These are phyloP conservation scores for Microcaecilia unicolor DNA, from an alignment of 2,797 vertebrate genomes.

Conservation along the genomic window DNA sequence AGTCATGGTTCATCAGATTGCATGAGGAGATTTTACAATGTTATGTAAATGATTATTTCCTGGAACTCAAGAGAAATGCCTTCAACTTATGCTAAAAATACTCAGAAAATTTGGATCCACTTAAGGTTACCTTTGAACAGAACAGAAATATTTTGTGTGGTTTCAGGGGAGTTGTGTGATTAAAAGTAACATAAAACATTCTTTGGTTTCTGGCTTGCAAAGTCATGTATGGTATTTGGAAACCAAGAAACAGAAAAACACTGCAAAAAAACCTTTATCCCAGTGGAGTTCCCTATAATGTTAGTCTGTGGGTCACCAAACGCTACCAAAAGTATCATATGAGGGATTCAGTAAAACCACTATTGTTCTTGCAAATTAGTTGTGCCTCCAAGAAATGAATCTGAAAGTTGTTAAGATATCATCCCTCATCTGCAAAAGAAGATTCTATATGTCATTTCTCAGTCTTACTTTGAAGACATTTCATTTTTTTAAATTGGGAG, in stretches of 20 bases:
- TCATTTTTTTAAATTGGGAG: too few species aligned
- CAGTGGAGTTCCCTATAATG: constrained; percentile 1
- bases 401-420: too few species aligned
- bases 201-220: constrained; percentile 8
- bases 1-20: neutral
- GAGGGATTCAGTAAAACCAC: neutral
- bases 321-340: neutral
- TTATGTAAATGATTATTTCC: constrained; percentile 3
- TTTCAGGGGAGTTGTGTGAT: neutral
- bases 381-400: too few species aligned
- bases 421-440: too few species aligned
- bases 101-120: neutral
- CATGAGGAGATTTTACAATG: neutral
- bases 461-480: too few species aligned
- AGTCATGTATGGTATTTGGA: constrained; percentile 3
- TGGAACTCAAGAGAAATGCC: neutral
- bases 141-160: neutral
- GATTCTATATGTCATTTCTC: too few species aligned
- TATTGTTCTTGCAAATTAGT: too few species aligned
- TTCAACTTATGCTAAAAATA: constrained; percentile 15
- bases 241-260: neutral
- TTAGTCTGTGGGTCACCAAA: constrained; percentile 6
- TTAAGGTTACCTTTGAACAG: neutral
- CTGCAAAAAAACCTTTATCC: constrained; percentile 3
- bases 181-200: neutral